Evolutionary conservation across 2,888 invertebrate species (phyloP).

Genomic region (Bembecia ichneumoniformis): DNA sequence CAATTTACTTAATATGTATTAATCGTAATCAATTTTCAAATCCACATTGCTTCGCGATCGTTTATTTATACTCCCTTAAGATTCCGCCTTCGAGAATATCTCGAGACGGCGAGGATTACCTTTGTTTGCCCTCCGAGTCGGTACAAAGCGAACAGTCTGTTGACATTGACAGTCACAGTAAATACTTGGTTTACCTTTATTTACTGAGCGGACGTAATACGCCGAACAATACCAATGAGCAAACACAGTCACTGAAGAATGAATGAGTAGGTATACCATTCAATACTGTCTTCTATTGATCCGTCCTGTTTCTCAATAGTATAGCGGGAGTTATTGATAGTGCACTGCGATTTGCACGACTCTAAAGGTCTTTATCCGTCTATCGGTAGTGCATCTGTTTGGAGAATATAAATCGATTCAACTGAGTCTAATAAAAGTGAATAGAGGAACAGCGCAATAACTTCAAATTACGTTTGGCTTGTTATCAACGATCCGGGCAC

Average conservation of each 20-base stretch:
- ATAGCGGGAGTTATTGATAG: background rate
- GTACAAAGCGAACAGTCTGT: slow-evolving; percentile 62
- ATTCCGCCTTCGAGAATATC: slow-evolving; percentile 11
- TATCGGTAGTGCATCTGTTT: too few relatives aligned
- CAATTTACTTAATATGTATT: too few relatives aligned
- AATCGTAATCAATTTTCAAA: background rate
- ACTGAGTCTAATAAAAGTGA: too few relatives aligned
- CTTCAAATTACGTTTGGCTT: too few relatives aligned
- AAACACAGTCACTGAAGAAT: slow-evolving; percentile 15
- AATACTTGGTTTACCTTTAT: slow-evolving; percentile 64
- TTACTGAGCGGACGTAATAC: slow-evolving; percentile 53
- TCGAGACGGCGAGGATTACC: slow-evolving; percentile 29
- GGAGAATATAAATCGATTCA: too few relatives aligned
- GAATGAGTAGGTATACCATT: slow-evolving; percentile 1
- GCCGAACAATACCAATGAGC: slow-evolving; percentile 25
- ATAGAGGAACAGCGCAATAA: too few relatives aligned
- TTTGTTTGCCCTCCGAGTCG: slow-evolving; percentile 54
- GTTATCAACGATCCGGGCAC: too few relatives aligned
- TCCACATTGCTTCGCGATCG: background rate
- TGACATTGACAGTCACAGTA: slow-evolving; percentile 59
- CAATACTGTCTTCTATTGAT: background rate
- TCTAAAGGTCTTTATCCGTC: background rate
- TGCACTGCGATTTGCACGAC: background rate
- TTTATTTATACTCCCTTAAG: background rate
- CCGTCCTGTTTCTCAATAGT: background rate